Evolutionary conservation across 2,113 vertebrate genomes (phyloP), one percentile per base, ranked within the genome.

Genomic region (Forbesichthys agassizii): DNA sequence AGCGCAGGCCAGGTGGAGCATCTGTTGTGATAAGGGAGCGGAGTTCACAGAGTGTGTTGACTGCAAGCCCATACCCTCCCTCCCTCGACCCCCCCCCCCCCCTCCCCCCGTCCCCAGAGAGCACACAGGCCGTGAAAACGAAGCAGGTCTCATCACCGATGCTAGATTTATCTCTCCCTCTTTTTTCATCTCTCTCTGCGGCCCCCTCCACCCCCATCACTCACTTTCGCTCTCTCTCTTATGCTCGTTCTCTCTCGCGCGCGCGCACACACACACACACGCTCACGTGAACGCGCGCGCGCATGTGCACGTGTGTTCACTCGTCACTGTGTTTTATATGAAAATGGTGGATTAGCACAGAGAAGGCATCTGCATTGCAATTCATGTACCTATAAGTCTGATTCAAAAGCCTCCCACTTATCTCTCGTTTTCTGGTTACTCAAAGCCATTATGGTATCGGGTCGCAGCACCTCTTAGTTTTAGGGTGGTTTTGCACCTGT

Each of bases 101-200:
- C 64, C 61, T 77, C 60, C 49, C 77, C 51, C 7, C 36, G 36
- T 7, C 70, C 74, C 46, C 9, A 13, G 69, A 70, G 72, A 81
- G 65, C 75, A 68, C 59, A 74, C 72, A 83, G 64, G 55, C 64
- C 78, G 78, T 46, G 71, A 68, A 83, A 85, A 85, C 83, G 71
- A 85, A 83, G 64, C 78, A 33, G 20, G 52, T 58, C 20, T 27
- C 20, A 27, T 58, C 56, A 47, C 59, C 46, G 59, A 47, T 47
- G 33, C 81, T 85, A 70, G 74, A 66, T 80, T 75, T 70, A 48
- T 49, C 81, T 78, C 64, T 42, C 52, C n/a, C 33, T 1, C 33
- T 69, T 33, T 60, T 1, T 47, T 33, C 33, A 1, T 47, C 33
- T 4, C 33, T 69, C 42, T 60, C 3, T 47, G 33, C 33, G 0